Evolutionary conservation across 1,140 invertebrate genomes (phyloP).

Genomic region (Zophobas morio): DNA sequence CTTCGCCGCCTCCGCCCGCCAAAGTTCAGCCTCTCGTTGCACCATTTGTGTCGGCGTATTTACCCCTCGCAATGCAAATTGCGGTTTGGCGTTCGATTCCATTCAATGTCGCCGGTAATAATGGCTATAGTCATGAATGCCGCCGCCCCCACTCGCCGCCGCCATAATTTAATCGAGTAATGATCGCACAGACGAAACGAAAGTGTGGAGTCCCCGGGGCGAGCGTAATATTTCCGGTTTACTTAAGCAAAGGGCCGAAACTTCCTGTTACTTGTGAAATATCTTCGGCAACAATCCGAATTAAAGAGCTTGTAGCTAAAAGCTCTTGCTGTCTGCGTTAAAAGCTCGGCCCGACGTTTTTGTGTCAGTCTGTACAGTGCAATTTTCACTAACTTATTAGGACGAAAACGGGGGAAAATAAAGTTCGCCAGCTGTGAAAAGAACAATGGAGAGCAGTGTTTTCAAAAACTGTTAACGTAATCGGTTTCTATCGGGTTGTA

Average conservation of each 20-base stretch:
- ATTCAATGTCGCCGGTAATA: too few relatives aligned
- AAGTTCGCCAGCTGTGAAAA: conserved; percentile 39
- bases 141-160: too few relatives aligned
- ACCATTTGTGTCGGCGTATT: too few relatives aligned
- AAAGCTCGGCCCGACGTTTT: conserved; percentile 34
- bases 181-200: too few relatives aligned
- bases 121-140: too few relatives aligned
- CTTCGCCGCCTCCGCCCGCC: too few relatives aligned
- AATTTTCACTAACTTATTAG: conserved; percentile 46
- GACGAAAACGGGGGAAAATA: conserved; percentile 33
- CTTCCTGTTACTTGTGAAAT: conserved; percentile 32
- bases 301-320: conserved; percentile 46
- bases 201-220: neutral
- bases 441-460: conserved; percentile 3
- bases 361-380: conserved; percentile 40
- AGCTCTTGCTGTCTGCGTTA: conserved; percentile 40
- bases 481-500: conserved; percentile 6
- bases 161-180: too few relatives aligned
- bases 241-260: conserved; percentile 15
- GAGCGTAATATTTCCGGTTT: conserved; percentile 17
- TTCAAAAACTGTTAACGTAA: conserved; percentile 8
- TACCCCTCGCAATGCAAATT: too few relatives aligned
- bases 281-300: conserved; percentile 44
- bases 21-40: too few relatives aligned
- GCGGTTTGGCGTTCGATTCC: too few relatives aligned